These are phyloP conservation scores for Geotrupes spiniger DNA, from an alignment of 2,888 invertebrate species.

Conservation along the genomic window DNA sequence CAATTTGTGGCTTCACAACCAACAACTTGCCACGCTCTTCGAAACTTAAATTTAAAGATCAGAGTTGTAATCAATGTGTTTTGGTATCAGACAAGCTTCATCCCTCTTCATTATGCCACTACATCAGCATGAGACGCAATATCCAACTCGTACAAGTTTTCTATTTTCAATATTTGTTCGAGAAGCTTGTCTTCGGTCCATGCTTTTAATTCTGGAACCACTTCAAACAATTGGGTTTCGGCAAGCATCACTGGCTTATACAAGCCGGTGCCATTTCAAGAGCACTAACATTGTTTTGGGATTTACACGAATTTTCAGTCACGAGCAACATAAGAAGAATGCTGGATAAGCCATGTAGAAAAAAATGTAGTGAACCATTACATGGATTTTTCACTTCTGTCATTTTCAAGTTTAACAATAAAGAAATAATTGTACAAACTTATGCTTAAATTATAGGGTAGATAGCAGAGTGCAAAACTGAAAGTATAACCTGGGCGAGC, in stretches of 20 bases:
- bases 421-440: too few species aligned
- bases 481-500: too few species aligned
- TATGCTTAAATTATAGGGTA: too few species aligned
- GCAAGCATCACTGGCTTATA: conserved; percentile 51
- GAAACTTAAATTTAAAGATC: conserved; percentile 60
- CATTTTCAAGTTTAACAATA: too few species aligned
- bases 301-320: too few species aligned
- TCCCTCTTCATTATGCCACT: conserved; percentile 66
- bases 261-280: conserved; percentile 64
- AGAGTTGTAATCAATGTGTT: conserved; percentile 65
- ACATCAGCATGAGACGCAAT: conserved; percentile 60
- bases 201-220: conserved; percentile 52
- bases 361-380: too few species aligned
- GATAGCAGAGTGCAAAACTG: too few species aligned
- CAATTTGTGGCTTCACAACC: conserved; percentile 66
- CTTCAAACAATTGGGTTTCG: conserved; percentile 50
- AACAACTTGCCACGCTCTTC: conserved; percentile 70
- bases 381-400: too few species aligned
- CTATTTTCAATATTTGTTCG: conserved; percentile 58
- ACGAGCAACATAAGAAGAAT: too few species aligned
- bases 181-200: conserved; percentile 50
- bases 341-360: too few species aligned
- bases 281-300: conserved; percentile 49
- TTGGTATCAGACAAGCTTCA: conserved; percentile 66
- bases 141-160: conserved; percentile 62